A percentile compares a stretch with the other conserved stretches of the same genome.
phyloP scores from a whole-genome alignment of 2,888 invertebrate genomes.

The Dolomedes plantarius region DNA sequence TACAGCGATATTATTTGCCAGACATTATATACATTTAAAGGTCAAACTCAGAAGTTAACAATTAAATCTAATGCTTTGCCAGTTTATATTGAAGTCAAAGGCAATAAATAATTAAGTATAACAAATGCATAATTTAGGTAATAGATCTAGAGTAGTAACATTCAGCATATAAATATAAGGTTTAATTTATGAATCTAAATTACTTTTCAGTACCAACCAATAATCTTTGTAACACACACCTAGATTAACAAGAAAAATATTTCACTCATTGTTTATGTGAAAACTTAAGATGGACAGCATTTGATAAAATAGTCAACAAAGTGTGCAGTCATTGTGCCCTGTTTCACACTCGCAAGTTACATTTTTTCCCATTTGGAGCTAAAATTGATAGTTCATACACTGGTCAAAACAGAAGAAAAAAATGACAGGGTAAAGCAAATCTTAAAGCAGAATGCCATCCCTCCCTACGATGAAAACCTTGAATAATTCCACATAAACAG shows the following conservation, averaged over 20 bases:
- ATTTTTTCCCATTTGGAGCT: not conserved
- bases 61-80: not conserved
- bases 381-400: constrained; percentile 19
- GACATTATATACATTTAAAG: not conserved
- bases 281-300: constrained; percentile 47
- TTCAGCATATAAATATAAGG: constrained; percentile 16
- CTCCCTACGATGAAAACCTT: constrained; percentile 63
- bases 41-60: not conserved
- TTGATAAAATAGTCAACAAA: constrained; percentile 29
- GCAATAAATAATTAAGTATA: not conserved
- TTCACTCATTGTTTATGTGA: constrained; percentile 29
- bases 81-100: not conserved
- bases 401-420: constrained; percentile 14
- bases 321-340: constrained; percentile 27
- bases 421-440: constrained; percentile 28
- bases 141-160: not conserved
- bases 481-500: constrained; percentile 39
- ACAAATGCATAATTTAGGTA: constrained; percentile 18
- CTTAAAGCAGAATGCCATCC: constrained; percentile 43
- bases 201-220: constrained; percentile 6
- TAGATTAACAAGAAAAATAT: not conserved
- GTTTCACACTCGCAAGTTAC: constrained; percentile 19
- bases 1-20: constrained; percentile 1
- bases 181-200: not conserved
- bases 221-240: too few species aligned